Conservation (phyloP, 2,797 vertebrate species). For the Varecia variegata region DNA sequence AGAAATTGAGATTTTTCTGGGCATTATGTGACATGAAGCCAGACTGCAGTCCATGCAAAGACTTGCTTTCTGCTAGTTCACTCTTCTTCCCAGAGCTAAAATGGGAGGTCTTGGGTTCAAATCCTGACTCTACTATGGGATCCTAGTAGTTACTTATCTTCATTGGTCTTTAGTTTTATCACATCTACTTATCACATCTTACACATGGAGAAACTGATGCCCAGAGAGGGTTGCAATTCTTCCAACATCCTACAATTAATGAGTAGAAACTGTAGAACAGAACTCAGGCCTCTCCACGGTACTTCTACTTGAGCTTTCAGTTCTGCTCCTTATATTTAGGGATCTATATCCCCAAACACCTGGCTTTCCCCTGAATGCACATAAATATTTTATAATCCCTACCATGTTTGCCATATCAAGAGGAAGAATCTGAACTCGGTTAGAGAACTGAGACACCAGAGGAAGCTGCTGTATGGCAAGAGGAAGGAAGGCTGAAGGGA, state of each 20-base stretch:
- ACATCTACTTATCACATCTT: neutral
- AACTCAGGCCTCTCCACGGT: neutral
- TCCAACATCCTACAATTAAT: neutral
- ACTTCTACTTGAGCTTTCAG: neutral
- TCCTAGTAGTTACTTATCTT: neutral
- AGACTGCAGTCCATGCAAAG: neutral
- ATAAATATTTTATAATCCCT: neutral
- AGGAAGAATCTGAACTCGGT: neutral
- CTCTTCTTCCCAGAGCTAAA: neutral
- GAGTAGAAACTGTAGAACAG: neutral
- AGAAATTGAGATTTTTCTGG: neutral
- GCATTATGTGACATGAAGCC: neutral
- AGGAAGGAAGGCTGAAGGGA: neutral
- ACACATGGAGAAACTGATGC: neutral
- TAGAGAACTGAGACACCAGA: neutral
- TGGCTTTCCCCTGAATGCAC: neutral
- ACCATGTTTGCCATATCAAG: neutral
- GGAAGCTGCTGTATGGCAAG: neutral
- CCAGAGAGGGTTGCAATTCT: neutral
- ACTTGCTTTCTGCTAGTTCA: neutral
- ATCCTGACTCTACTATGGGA: neutral
- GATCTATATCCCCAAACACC: neutral
- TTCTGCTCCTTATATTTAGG: neutral
- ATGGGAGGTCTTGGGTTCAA: neutral
- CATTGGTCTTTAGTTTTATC: neutral